Base-by-base conservation (phyloP, 2,797 vertebrate genomes). In the Thamnophis elegans region DNA sequence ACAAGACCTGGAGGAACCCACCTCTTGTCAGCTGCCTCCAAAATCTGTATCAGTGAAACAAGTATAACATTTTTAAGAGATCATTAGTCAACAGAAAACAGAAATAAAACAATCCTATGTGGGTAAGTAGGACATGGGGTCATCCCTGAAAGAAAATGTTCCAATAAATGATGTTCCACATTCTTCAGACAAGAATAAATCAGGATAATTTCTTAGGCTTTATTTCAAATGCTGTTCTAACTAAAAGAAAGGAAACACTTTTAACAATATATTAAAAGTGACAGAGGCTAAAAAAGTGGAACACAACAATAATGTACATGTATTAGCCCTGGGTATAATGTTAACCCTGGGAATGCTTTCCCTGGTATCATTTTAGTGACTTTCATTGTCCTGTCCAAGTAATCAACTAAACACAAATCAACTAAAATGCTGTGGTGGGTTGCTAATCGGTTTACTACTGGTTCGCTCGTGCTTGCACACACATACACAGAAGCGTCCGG, bases 201-300 rank as follows among this genome's bases (percentile, higher is more conserved):
- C 73, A 89, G 94, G 96, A 96, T 95, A 96, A 96, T 92, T 92
- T 95, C 96, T 95, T 93, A 95, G 95, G 94, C 93, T 95, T 94
- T 92, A 95, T 62, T 95, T 93, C 95, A 95, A 93, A 88, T 32
- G 90, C 90, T 93, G 92, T 85, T 94, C 85, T 89, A 1, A 86
- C 56, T 93, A 73, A 90, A 0, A 0, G 91, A 58, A 94, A 78
- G 93, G 93, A 87, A 7, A 55, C 5, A 58, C 26, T 60, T 82
- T 82, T 78, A 82, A 25, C 10, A 82, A 47, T 82, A 12, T 82
- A 12, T 82, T 54, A 32, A 62, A 88, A 42, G 89, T 62, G 0
- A 18, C 4, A 18, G 11, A 53, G 42, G 89, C 60, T 89, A 92
- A 90, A 93, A 93, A 92, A 51, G 28, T 82, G 22, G 20, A 47